Evolutionary conservation across 2,888 invertebrate genomes (phyloP).

Genomic region (Zaprionus lineosus): DNA sequence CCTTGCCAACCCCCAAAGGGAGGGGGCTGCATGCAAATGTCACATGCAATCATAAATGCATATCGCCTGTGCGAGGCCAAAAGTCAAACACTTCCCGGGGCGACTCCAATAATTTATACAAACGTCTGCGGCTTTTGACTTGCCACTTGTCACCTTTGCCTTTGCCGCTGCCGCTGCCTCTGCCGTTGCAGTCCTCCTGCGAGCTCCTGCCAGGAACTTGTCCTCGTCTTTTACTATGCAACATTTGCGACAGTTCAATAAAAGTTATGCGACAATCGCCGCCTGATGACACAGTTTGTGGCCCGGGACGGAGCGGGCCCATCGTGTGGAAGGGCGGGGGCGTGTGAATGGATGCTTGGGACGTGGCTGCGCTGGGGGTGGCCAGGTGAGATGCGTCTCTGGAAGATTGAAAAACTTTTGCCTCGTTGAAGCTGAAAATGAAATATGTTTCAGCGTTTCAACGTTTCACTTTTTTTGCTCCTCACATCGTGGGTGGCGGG

Average conservation of each 20-base stretch:
- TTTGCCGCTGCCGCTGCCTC: neutral
- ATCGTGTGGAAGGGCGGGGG: too few species aligned
- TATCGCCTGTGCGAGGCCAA: conserved; percentile 38
- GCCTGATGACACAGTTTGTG: conserved; percentile 70
- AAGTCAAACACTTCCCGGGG: conserved; percentile 44
- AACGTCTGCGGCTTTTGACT: conserved; percentile 75
- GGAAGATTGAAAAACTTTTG: conserved; percentile 73
- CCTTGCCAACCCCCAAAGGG: neutral
- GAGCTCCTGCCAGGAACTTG: too few species aligned
- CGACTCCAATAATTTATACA: conserved; percentile 70
- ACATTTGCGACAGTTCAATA: conserved; percentile 70
- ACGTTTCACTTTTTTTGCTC: conserved; percentile 31
- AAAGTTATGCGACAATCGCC: conserved; percentile 66
- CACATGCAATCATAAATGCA: conserved; percentile 74
- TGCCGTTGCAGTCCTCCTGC: too few species aligned
- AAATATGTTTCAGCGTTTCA: conserved; percentile 63
- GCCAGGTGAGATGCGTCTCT: conserved; percentile 42
- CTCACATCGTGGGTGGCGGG: conserved; percentile 4
- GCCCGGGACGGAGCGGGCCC: neutral
- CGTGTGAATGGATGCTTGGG: conserved; percentile 20
- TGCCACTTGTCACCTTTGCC: conserved; percentile 65
- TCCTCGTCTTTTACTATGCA: conserved; percentile 3
- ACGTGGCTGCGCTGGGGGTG: neutral
- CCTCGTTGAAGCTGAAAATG: conserved; percentile 70
- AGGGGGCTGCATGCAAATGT: conserved; percentile 58